Percentiles rank a stretch among this genome's conserved stretches.
phyloP scores from a whole-genome alignment of 2,113 vertebrate species.

The Tragelaphus buxtoni region DNA sequence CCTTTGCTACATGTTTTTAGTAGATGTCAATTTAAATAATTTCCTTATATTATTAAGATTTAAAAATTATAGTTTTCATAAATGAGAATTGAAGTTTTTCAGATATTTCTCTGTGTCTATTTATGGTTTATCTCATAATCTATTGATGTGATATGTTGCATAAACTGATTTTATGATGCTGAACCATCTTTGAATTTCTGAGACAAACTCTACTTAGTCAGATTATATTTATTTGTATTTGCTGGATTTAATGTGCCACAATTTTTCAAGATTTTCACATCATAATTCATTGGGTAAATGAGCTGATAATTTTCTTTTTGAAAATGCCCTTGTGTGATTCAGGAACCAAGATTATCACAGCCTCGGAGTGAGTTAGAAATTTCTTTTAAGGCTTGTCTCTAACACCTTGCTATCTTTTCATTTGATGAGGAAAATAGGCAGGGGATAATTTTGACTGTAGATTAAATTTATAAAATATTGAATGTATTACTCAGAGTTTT shows the following conservation, averaged over 20 bases:
- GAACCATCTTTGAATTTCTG: slow-evolving; percentile 8
- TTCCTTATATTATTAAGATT: neutral
- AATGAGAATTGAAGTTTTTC: neutral
- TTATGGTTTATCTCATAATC: neutral
- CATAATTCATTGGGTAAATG: neutral
- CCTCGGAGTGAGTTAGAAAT: neutral
- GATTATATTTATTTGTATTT: neutral
- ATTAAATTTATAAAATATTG: neutral
- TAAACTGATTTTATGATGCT: neutral
- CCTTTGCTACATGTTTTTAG: neutral
- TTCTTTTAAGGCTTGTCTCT: neutral
- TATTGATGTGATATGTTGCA: neutral
- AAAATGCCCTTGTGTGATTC: neutral
- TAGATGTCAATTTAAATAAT: neutral
- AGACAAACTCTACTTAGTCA: neutral
- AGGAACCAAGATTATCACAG: neutral
- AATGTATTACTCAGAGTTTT: neutral
- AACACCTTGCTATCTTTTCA: neutral
- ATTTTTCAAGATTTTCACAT: neutral
- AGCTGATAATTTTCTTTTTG: neutral
- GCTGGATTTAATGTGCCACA: neutral
- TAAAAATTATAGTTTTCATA: neutral
- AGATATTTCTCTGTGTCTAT: neutral
- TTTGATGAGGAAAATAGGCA: neutral
- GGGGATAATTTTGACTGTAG: neutral